Conservation (phyloP, 2,113 vertebrate genomes). For the Alexandromys fortis region DNA sequence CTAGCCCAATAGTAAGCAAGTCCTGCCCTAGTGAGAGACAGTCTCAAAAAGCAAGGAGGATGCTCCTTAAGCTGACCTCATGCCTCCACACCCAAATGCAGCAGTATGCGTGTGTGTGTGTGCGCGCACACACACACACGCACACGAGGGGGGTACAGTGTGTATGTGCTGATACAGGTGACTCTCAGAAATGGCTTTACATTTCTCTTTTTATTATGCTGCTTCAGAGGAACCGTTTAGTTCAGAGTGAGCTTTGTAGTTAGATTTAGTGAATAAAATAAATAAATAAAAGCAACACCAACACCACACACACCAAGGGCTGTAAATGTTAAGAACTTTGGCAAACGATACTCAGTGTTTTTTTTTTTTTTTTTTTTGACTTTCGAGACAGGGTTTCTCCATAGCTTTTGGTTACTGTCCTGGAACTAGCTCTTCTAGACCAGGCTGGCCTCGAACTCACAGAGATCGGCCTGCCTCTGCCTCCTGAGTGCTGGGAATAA, state of each 20-base stretch:
- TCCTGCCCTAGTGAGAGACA: neutral
- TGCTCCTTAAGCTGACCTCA: neutral
- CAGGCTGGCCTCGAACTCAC: too few relatives aligned
- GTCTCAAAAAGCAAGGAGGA: neutral
- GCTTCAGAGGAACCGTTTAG: slow-evolving; percentile 6
- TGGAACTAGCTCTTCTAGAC: too few relatives aligned
- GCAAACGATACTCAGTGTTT: neutral
- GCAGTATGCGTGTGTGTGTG: neutral
- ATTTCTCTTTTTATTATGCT: slow-evolving; percentile 25
- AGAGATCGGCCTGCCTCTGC: too few relatives aligned
- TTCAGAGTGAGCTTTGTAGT: slow-evolving; percentile 27
- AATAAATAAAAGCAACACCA: neutral
- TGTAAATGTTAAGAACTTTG: neutral
- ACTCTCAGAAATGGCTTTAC: slow-evolving; percentile 6
- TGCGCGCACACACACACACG: neutral
- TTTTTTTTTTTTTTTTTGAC: too few relatives aligned
- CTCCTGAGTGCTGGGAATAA: too few relatives aligned
- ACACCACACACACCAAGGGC: neutral
- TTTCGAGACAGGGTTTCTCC: too few relatives aligned
- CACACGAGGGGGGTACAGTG: neutral
- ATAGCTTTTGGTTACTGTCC: too few relatives aligned
- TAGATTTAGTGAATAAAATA: neutral
- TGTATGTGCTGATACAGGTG: neutral
- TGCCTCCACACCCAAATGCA: neutral
- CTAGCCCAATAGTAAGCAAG: neutral